Conservation (phyloP, 2,797 vertebrate genomes). For the Platalea minor region DNA sequence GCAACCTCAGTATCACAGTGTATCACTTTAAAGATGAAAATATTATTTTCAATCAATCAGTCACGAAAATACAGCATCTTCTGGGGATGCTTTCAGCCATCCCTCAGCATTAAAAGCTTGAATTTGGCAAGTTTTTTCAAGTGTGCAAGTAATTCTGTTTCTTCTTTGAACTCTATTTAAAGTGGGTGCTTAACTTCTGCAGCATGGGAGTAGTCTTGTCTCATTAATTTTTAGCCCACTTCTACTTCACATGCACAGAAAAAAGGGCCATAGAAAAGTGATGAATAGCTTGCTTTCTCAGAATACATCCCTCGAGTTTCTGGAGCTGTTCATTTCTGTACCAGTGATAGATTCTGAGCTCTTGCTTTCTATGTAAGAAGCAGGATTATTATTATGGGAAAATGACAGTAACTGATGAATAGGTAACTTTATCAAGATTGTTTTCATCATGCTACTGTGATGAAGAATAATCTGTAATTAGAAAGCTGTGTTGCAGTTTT, state of each 20-base stretch:
- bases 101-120: neutral
- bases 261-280: neutral
- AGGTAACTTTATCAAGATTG: slow-evolving; percentile 37
- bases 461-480: slow-evolving; percentile 44
- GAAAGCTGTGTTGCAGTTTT: neutral
- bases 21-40: neutral
- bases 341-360: neutral
- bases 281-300: neutral
- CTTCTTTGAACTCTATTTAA: neutral
- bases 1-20: neutral
- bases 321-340: neutral
- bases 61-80: neutral
- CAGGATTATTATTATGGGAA: neutral
- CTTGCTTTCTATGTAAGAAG: neutral
- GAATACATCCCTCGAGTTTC: neutral
- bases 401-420: slow-evolving; percentile 36
- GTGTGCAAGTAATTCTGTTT: neutral
- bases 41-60: neutral
- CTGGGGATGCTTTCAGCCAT: neutral
- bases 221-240: neutral
- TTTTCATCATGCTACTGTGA: slow-evolving; percentile 14
- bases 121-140: neutral
- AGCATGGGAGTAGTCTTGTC: neutral
- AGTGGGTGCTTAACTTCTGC: neutral
- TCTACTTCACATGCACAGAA: neutral